These are phyloP conservation scores for Melanostoma mellinum DNA, from an alignment of 2,888 invertebrate species.

Conservation along the genomic window DNA sequence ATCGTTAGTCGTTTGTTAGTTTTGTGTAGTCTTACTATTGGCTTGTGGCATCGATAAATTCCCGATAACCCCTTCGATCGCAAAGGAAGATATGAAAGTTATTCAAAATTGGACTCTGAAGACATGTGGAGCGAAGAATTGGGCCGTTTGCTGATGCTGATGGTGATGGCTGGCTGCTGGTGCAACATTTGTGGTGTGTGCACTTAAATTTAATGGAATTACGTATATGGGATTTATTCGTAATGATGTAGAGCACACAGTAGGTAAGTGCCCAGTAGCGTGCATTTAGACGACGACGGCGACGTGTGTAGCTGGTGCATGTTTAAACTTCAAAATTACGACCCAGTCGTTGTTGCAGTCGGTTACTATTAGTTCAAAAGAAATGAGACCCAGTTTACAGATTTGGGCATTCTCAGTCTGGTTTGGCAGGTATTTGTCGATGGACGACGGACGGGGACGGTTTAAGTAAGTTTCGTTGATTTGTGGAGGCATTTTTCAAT, in stretches of 20 bases:
- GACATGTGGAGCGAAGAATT: conserved; percentile 13
- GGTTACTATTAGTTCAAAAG: conserved; percentile 45
- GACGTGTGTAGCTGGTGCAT: conserved; percentile 11
- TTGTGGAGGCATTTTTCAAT: conserved; percentile 57
- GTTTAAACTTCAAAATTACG: conserved; percentile 68
- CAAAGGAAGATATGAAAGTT: conserved; percentile 54
- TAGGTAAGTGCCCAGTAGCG: conserved; percentile 3
- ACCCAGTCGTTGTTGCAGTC: conserved; percentile 44
- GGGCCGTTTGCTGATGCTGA: not conserved
- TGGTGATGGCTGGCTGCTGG: conserved; percentile 34
- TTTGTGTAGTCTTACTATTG: not conserved
- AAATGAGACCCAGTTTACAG: conserved; percentile 63
- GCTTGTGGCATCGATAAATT: conserved; percentile 62
- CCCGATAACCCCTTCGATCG: conserved; percentile 64
- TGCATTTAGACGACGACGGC: conserved; percentile 13
- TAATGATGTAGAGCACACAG: conserved; percentile 66
- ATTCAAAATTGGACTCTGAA: conserved; percentile 53
- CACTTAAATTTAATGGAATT: conserved; percentile 74
- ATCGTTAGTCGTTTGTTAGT: not conserved
- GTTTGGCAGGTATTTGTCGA: conserved; percentile 17
- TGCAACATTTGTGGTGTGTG: conserved; percentile 68
- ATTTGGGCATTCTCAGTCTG: conserved; percentile 53
- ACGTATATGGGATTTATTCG: conserved; percentile 66
- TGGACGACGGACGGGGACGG: not conserved
- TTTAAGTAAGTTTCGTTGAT: conserved; percentile 28